Evolutionary conservation across 2,797 vertebrate species (phyloP).

Genomic region (Rhinella marina): DNA sequence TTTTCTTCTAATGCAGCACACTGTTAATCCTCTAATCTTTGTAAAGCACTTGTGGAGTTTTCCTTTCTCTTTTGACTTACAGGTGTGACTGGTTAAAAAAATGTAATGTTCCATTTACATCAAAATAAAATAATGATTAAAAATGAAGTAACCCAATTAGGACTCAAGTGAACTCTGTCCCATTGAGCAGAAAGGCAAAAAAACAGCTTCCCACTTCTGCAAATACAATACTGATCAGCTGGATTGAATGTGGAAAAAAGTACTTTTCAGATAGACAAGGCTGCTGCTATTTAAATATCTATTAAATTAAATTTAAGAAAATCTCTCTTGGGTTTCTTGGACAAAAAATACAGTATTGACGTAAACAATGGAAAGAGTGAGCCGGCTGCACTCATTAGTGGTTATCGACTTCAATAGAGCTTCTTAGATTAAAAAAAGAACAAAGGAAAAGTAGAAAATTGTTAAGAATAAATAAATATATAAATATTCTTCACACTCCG

Average conservation of each 20-base stretch:
- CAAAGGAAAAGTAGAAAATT: background rate
- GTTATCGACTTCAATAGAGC: background rate
- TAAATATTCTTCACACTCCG: background rate
- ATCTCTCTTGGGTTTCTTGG: constrained; percentile 30
- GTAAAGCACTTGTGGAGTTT: constrained; percentile 39
- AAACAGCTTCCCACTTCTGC: background rate
- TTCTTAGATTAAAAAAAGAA: background rate
- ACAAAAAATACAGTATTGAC: constrained; percentile 25
- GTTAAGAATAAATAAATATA: background rate
- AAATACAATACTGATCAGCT: constrained; percentile 9
- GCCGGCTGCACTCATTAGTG: constrained; percentile 1
- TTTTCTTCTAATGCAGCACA: constrained; percentile 44
- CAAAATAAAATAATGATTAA: constrained; percentile 50
- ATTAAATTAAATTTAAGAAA: constrained; percentile 22
- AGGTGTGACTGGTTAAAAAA: constrained; percentile 47
- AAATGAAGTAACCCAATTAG: constrained; percentile 32
- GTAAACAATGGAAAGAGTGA: constrained; percentile 11
- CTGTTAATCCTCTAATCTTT: constrained; percentile 51
- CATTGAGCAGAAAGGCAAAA: background rate
- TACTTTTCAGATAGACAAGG: background rate
- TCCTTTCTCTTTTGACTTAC: constrained; percentile 33
- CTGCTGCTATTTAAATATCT: constrained; percentile 24
- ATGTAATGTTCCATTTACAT: constrained; percentile 41
- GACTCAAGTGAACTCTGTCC: background rate
- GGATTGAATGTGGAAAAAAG: constrained; percentile 7